Evolutionary conservation across 1,140 invertebrate species (phyloP).

Genomic region (Scaptomyza hsui): DNA sequence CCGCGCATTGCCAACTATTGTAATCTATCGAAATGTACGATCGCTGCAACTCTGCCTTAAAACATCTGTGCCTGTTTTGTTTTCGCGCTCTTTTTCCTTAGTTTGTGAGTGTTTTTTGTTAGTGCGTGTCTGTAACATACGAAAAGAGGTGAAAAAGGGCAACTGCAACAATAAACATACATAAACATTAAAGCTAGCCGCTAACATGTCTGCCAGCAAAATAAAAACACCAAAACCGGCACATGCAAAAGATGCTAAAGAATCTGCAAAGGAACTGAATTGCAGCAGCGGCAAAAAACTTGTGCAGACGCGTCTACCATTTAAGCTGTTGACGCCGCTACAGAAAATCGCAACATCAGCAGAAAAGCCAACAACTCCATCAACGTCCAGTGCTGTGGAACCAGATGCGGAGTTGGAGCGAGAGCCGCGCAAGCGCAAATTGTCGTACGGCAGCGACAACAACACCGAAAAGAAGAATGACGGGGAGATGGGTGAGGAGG

Average conservation of each 20-base stretch:
- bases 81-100: constrained; percentile 43
- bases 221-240: constrained; percentile 55
- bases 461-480: background rate
- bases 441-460: constrained; percentile 56
- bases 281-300: constrained; percentile 77
- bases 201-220: constrained; percentile 55
- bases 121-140: constrained; percentile 17
- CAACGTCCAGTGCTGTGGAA: background rate
- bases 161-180: constrained; percentile 7
- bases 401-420: constrained; percentile 12
- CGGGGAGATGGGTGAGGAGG: constrained; percentile 77
- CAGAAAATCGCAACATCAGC: background rate
- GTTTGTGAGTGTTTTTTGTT: constrained; percentile 24
- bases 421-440: constrained; percentile 70
- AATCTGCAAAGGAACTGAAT: constrained; percentile 3
- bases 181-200: constrained; percentile 1
- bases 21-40: background rate
- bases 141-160: background rate
- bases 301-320: constrained; percentile 83
- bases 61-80: constrained; percentile 41
- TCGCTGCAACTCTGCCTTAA: constrained; percentile 8
- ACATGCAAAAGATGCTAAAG: constrained; percentile 37
- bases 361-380: background rate
- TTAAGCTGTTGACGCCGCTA: constrained; percentile 70
- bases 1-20: constrained; percentile 33